phyloP scores from a whole-genome alignment of 2,797 vertebrate genomes.

The Erethizon dorsatum region DNA sequence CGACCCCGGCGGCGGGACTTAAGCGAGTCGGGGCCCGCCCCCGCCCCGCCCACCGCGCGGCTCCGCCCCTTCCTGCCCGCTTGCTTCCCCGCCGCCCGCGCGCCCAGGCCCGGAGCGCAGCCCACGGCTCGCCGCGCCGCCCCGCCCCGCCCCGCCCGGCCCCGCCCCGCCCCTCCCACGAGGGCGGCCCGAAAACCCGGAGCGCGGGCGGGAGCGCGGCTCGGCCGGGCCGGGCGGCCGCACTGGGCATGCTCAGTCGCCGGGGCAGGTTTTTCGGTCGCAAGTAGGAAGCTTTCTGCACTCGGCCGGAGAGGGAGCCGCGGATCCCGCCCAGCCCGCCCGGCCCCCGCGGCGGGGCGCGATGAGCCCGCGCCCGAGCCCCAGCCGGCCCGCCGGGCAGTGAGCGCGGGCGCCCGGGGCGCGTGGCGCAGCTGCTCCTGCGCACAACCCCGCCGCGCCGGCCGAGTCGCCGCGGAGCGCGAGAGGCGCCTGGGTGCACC shows the following conservation, averaged over 20 bases:
- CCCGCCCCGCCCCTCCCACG: conserved; percentile 61
- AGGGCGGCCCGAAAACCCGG: conserved; percentile 84
- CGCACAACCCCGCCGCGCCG: conserved; percentile 87
- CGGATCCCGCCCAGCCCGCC: conserved; percentile 80
- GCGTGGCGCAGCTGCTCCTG: conserved; percentile 91
- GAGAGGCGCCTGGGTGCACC: conserved; percentile 82
- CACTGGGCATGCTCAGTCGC: conserved; percentile 86
- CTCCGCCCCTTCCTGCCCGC: conserved; percentile 82
- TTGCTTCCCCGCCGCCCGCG: neutral
- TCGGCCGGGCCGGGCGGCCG: conserved; percentile 71
- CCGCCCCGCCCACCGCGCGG: neutral
- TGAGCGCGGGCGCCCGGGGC: conserved; percentile 85
- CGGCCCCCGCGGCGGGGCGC: conserved; percentile 84
- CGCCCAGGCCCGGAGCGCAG: conserved; percentile 55
- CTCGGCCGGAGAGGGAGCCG: conserved; percentile 81
- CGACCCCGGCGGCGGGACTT: neutral
- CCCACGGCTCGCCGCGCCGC: conserved; percentile 43
- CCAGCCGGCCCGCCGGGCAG: conserved; percentile 83
- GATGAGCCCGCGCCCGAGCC: conserved; percentile 78
- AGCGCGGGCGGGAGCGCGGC: conserved; percentile 73
- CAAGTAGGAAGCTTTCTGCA: conserved; percentile 86
- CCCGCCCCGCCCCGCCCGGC: conserved; percentile 63
- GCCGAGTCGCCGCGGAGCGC: conserved; percentile 85
- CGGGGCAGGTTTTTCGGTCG: conserved; percentile 81
- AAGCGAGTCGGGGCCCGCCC: conserved; percentile 3